Evolutionary conservation across 2,888 invertebrate genomes (phyloP), one percentile per base, ranked within the genome.

Genomic region (Eurois occulta): DNA sequence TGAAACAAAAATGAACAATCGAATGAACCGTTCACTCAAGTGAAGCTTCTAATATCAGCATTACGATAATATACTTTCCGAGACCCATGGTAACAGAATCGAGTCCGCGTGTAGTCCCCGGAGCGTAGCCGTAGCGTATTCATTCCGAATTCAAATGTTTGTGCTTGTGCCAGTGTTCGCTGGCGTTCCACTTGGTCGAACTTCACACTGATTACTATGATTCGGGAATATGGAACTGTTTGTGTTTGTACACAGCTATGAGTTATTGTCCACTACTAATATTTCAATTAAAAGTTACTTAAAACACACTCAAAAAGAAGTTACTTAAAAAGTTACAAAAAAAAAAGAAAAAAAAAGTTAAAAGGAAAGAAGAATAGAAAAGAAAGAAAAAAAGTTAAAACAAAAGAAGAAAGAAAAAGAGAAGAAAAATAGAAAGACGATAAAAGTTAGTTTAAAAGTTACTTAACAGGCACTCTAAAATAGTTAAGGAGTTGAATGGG

Each of bases 61-160:
- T 65, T 60, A 85, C 66, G 38, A 81, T 66, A 69, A 70, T 48
- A 73, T 55, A 58, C 71, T 70, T 75, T 67, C 28, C 75, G 13
- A 60, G 75, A 77, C 65, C 77, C 72, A 72, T 86, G 71, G 65
- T 75, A 86, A 84, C 71, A 81, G 46, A 78, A 79, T 77, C 60
- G 70, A 67, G 66, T 67, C 13, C 24, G 60, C 52, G 69, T 64
- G 32, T 46, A 80, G 64, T 86, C 65, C 58, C 70, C 58, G 48
- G 62, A 75, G 87, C 80, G 69, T 77, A 73, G 65, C 65, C 52
- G 58, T 68, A 46, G n/a, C 18, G 28, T 65, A 72, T 86, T 83
- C 78, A 78, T 87, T 84, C 74, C 69, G 52, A 86, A 86, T 86
- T 82, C 77, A 78, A 87, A 86, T 88, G 78, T 80, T 86, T 86